These are phyloP conservation scores for Ceyx margarethae DNA, from an alignment of 2,113 vertebrate genomes.

Conservation along the genomic window DNA sequence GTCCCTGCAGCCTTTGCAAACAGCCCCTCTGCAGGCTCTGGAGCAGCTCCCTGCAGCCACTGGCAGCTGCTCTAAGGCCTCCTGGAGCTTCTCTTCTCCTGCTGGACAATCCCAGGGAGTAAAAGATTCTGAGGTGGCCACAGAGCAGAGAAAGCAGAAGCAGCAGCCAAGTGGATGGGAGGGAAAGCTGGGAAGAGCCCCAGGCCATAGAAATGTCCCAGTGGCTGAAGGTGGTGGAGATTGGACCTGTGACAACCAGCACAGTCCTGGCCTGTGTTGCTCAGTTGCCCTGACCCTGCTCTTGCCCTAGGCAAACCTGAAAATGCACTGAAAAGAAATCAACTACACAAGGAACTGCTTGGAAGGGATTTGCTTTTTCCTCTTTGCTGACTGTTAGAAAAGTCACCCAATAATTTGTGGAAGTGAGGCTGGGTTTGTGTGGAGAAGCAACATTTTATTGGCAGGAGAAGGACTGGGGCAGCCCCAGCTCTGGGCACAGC, in stretches of 20 bases:
- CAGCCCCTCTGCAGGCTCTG: too few relatives aligned
- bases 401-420: background rate
- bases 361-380: background rate
- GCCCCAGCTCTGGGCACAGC: background rate
- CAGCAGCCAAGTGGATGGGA: background rate
- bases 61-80: too few relatives aligned
- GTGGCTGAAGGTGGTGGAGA: background rate
- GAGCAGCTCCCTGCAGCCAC: too few relatives aligned
- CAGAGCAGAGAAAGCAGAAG: background rate
- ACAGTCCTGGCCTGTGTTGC: accelerated
- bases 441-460: background rate
- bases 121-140: background rate
- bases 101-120: background rate
- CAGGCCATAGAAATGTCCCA: accelerated
- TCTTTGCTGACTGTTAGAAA: background rate
- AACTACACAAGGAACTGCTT: background rate
- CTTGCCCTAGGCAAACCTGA: background rate
- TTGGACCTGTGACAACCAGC: background rate
- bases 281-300: background rate
- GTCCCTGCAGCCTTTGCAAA: too few relatives aligned
- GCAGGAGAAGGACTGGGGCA: accelerated
- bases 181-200: background rate
- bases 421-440: background rate
- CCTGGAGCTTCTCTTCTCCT: too few relatives aligned
- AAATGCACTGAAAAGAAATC: background rate